These are phyloP conservation scores for Drosophila willistoni DNA, from an alignment of 1,140 invertebrate genomes.

Conservation along the genomic window DNA sequence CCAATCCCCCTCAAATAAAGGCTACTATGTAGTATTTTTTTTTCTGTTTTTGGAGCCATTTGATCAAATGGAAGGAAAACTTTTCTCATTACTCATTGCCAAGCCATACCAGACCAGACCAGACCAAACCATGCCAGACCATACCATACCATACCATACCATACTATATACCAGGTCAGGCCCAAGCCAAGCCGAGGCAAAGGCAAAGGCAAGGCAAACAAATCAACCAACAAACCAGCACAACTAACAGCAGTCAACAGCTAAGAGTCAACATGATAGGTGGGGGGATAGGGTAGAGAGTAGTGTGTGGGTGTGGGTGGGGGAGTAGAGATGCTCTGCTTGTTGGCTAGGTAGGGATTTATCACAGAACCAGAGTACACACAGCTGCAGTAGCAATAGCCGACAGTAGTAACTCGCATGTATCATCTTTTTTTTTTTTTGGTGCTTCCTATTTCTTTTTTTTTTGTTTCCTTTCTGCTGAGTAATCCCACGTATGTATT, in stretches of 20 bases:
- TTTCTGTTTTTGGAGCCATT: constrained; percentile 60
- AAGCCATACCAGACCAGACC: constrained; percentile 54
- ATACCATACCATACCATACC: not conserved
- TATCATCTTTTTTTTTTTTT: constrained; percentile 21
- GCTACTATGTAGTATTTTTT: constrained; percentile 67
- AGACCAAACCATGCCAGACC: too few relatives aligned
- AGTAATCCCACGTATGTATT: constrained; percentile 74
- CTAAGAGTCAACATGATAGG: constrained; percentile 67
- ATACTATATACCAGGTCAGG: not conserved
- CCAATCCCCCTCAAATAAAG: constrained; percentile 29
- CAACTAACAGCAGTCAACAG: constrained; percentile 77
- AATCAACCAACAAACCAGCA: constrained; percentile 60
- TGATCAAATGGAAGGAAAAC: constrained; percentile 80
- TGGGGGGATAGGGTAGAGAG: not conserved
- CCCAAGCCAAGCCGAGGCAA: not conserved
- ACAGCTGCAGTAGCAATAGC: constrained; percentile 59
- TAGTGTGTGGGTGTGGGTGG: not conserved
- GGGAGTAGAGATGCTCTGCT: constrained; percentile 4
- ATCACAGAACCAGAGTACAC: constrained; percentile 68
- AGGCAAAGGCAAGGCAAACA: constrained; percentile 24
- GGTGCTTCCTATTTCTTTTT: not conserved
- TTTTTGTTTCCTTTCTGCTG: constrained; percentile 30
- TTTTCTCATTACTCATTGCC: constrained; percentile 81
- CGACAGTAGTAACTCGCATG: constrained; percentile 56
- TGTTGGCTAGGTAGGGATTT: constrained; percentile 59